phyloP scores from a whole-genome alignment of 2,113 vertebrate genomes.

The Halcyon senegalensis region DNA sequence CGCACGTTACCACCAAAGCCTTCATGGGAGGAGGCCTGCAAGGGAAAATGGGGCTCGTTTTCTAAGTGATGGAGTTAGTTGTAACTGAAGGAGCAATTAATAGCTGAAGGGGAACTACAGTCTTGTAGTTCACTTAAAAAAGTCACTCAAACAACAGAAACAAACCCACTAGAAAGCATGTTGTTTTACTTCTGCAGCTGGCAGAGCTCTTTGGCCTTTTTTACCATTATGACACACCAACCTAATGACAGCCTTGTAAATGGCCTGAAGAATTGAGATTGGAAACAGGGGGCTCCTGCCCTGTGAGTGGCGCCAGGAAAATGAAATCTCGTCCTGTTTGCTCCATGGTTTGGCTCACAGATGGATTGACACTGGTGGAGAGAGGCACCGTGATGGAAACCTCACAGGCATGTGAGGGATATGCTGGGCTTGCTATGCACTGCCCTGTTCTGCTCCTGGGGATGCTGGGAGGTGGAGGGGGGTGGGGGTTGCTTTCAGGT shows the following conservation, averaged over 20 bases:
- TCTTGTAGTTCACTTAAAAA: background rate
- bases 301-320: background rate
- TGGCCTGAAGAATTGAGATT: background rate
- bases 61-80: background rate
- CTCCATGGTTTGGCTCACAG: accelerated
- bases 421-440: accelerated
- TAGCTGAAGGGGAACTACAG: background rate
- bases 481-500: background rate
- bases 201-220: accelerated
- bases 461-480: accelerated
- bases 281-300: background rate
- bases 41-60: background rate
- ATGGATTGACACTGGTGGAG: accelerated
- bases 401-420: accelerated
- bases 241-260: background rate
- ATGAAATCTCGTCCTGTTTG: background rate
- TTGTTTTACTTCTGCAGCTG: background rate
- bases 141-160: background rate
- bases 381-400: background rate
- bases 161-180: background rate
- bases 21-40: accelerated
- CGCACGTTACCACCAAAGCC: accelerated
- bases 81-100: background rate
- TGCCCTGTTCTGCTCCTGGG: background rate
- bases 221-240: background rate